Evolutionary conservation across 64 coral and sea anemone genomes (phyloP).

Genomic region (Stichodactyla helianthus): DNA sequence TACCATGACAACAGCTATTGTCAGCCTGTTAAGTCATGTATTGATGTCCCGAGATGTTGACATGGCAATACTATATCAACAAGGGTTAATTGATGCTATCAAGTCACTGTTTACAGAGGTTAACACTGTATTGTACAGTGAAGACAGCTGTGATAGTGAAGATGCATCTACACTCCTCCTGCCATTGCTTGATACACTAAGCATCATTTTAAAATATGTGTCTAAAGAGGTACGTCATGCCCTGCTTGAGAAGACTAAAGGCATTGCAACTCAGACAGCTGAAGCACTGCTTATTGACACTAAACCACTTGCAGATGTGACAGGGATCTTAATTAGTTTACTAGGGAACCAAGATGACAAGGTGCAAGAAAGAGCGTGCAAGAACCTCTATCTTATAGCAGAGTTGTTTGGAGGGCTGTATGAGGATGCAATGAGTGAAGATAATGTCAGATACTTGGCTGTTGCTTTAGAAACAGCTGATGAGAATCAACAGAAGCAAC

Average conservation of each 20-base stretch:
- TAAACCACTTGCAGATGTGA: slow-evolving; percentile 86
- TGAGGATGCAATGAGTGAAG: slow-evolving; percentile 72
- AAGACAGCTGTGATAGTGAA: neutral
- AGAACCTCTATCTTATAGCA: slow-evolving; percentile 73
- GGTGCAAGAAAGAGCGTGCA: slow-evolving; percentile 70
- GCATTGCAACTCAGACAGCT: slow-evolving; percentile 32
- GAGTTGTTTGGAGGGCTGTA: slow-evolving; percentile 91
- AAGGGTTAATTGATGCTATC: slow-evolving; percentile 88
- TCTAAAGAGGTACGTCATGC: slow-evolving; percentile 86
- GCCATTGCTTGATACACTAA: slow-evolving; percentile 74
- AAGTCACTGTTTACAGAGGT: slow-evolving; percentile 71
- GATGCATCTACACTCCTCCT: slow-evolving; percentile 43
- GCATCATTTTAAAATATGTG: slow-evolving; percentile 74
- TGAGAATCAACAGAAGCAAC: slow-evolving; percentile 73
- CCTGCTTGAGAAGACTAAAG: slow-evolving; percentile 55
- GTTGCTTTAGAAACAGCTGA: slow-evolving; percentile 61
- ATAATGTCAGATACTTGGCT: slow-evolving; percentile 68
- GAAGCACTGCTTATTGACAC: slow-evolving; percentile 75
- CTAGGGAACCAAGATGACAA: slow-evolving; percentile 64
- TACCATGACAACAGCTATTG: slow-evolving; percentile 57
- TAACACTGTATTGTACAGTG: slow-evolving; percentile 29
- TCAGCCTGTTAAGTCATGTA: slow-evolving; percentile 75
- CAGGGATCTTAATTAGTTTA: slow-evolving; percentile 79
- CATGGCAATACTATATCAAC: slow-evolving; percentile 67
- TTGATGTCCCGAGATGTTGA: slow-evolving; percentile 58